Evolutionary conservation across 2,113 vertebrate species (phyloP).

Genomic region (Pachycephala philippinensis): DNA sequence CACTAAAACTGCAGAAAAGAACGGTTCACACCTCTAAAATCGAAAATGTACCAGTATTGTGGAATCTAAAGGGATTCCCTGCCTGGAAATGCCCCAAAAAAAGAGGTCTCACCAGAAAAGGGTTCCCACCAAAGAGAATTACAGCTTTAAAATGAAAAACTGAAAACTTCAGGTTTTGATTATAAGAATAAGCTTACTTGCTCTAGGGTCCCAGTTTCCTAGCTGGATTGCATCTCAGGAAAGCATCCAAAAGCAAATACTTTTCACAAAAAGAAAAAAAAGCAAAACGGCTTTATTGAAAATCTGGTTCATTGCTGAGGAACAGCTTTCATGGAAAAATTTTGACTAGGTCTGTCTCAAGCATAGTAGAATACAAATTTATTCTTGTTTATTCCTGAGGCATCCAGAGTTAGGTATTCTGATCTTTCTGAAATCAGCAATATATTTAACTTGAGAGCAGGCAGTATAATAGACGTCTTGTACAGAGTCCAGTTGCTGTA

Average conservation of each 20-base stretch:
- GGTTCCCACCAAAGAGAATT: neutral
- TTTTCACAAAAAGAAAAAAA: neutral
- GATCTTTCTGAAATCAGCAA: slow-evolving; percentile 2
- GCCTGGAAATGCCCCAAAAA: neutral
- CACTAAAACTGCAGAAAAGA: neutral
- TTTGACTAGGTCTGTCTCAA: neutral
- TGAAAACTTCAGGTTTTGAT: neutral
- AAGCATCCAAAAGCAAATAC: neutral
- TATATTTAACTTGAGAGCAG: neutral
- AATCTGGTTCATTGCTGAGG: neutral
- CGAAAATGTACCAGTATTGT: neutral
- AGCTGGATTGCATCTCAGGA: neutral
- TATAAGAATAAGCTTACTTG: neutral
- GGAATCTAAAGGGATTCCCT: neutral
- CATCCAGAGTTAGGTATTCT: neutral
- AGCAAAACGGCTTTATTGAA: neutral
- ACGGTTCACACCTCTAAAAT: neutral
- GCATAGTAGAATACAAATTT: neutral
- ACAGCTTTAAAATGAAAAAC: neutral
- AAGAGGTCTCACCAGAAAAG: neutral
- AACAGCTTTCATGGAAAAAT: neutral
- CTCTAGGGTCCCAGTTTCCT: neutral
- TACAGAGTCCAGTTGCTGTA: neutral
- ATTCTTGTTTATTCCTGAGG: neutral
- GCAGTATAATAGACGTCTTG: neutral